Evolutionary conservation across 2,888 invertebrate species (phyloP).

Genomic region (Drosophila picticornis): DNA sequence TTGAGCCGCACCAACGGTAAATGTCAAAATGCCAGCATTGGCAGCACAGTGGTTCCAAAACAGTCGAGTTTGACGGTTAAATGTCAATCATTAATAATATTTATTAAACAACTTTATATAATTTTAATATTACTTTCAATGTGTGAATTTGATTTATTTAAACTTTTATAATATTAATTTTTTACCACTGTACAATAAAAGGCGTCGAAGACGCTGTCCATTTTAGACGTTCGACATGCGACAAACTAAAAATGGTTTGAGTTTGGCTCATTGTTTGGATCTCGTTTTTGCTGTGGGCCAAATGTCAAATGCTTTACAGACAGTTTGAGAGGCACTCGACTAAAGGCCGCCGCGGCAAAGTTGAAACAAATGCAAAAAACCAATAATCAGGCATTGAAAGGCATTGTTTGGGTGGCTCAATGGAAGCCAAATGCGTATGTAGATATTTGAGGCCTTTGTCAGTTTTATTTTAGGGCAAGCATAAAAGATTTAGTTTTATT

Average conservation of each 20-base stretch:
- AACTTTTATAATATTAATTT: neutral
- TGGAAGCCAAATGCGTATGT: neutral
- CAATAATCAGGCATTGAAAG: conserved; percentile 20
- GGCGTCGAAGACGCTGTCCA: conserved; percentile 27
- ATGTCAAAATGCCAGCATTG: conserved; percentile 66
- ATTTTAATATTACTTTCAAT: neutral
- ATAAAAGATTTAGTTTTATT: neutral
- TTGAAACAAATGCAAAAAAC: conserved; percentile 56
- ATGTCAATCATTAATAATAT: neutral
- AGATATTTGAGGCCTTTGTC: neutral
- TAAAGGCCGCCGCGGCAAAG: conserved; percentile 60
- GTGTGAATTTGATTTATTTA: neutral
- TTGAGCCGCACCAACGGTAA: conserved; percentile 36
- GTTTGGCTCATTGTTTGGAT: conserved; percentile 39
- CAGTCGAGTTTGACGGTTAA: neutral
- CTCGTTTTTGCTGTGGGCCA: conserved; percentile 49
- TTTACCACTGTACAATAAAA: conserved; percentile 44
- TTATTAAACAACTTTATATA: neutral
- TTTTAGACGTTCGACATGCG: conserved; percentile 41
- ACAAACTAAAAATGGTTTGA: conserved; percentile 46
- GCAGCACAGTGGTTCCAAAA: conserved; percentile 44
- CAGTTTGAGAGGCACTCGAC: conserved; percentile 72
- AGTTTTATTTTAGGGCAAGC: conserved; percentile 6
- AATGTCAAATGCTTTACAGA: conserved; percentile 66
- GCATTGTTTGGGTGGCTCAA: conserved; percentile 34